Conservation (phyloP, 2,888 invertebrate species). For the Toxonevra muliebris region DNA sequence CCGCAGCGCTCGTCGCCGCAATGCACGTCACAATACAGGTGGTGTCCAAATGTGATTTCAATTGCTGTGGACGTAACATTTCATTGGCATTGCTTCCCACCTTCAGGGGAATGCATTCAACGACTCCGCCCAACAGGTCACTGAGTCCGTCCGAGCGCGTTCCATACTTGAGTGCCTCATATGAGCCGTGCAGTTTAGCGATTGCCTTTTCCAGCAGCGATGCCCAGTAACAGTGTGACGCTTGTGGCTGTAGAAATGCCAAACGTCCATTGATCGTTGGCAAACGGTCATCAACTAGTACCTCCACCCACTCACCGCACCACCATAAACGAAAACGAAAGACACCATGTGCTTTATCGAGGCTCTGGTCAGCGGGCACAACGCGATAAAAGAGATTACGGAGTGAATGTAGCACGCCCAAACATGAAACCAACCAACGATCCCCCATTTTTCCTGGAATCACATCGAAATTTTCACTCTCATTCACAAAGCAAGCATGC, state of each 20-base stretch:
- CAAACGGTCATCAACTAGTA: conserved; percentile 86
- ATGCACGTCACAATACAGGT: conserved; percentile 87
- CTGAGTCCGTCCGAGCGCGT: conserved; percentile 86
- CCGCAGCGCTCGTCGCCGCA: conserved; percentile 56
- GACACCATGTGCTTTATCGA: conserved; percentile 78
- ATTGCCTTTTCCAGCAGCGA: conserved; percentile 91
- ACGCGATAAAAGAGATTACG: conserved; percentile 91
- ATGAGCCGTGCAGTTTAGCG: conserved; percentile 94
- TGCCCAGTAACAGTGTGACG: conserved; percentile 88
- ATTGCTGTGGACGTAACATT: conserved; percentile 70
- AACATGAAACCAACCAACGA: conserved; percentile 88
- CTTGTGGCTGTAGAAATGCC: conserved; percentile 84
- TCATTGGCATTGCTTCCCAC: conserved; percentile 70
- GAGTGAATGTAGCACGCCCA: conserved; percentile 84
- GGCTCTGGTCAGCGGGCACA: conserved; percentile 89
- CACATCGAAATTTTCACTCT: conserved; percentile 80
- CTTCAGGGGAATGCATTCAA: conserved; percentile 79
- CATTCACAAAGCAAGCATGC: conserved; percentile 68
- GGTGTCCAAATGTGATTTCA: conserved; percentile 78
- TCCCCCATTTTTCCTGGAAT: conserved; percentile 90
- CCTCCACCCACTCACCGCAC: conserved; percentile 93
- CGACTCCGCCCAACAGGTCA: conserved; percentile 89
- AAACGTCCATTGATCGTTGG: conserved; percentile 88
- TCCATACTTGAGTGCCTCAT: conserved; percentile 93
- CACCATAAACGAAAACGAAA: conserved; percentile 93